Evolutionary conservation across 2,888 invertebrate genomes (phyloP).

Genomic region (Spatulosminthurus flaviceps): DNA sequence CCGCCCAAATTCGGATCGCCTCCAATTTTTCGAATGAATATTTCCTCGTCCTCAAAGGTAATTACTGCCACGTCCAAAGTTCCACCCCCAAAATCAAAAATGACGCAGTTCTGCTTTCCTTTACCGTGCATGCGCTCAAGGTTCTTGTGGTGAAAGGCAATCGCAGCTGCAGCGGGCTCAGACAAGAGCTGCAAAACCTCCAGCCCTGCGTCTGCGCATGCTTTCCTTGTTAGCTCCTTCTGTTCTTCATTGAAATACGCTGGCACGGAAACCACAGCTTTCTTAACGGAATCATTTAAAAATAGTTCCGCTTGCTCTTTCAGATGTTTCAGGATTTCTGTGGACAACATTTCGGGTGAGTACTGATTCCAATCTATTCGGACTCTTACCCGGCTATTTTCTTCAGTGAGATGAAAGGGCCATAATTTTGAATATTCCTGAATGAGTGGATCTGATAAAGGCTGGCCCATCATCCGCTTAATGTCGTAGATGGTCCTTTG

Average conservation of each 20-base stretch:
- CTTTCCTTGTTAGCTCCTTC: neutral
- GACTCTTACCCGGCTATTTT: neutral
- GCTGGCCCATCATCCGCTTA: neutral
- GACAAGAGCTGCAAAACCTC: neutral
- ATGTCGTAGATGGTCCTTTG: neutral
- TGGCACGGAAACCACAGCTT: neutral
- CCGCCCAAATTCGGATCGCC: neutral
- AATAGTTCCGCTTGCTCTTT: neutral
- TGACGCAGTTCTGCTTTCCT: neutral
- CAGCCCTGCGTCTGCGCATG: neutral
- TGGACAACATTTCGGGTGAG: neutral
- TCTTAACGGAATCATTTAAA: neutral
- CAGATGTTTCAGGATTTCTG: neutral
- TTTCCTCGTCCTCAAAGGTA: neutral
- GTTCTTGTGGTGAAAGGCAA: neutral
- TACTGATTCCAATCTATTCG: neutral
- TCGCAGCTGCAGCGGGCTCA: neutral
- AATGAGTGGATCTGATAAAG: neutral
- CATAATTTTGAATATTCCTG: neutral
- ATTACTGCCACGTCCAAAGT: neutral
- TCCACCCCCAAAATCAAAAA: neutral
- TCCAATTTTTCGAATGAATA: neutral
- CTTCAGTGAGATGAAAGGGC: neutral
- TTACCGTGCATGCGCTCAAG: neutral
- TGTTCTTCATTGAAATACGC: slow-evolving; percentile 1